These are phyloP conservation scores for Myathropa florea DNA, from an alignment of 2,888 invertebrate genomes.

Conservation along the genomic window DNA sequence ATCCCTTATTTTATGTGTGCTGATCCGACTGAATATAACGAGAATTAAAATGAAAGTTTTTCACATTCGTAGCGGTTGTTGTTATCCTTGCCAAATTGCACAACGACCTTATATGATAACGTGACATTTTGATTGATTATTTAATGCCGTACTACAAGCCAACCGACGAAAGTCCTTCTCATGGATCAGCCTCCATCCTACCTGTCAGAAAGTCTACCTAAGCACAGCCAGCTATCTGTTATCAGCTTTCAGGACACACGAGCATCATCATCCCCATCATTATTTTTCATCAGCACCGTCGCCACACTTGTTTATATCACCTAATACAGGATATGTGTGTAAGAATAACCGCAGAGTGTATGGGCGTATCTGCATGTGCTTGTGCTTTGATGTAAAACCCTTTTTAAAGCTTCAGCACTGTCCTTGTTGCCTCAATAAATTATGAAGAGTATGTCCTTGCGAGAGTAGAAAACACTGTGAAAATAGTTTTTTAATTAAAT, in stretches of 20 bases:
- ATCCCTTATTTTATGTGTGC: slow-evolving; percentile 38
- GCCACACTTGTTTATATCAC: background rate
- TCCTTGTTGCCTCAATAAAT: slow-evolving; percentile 54
- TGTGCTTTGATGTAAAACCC: slow-evolving; percentile 19
- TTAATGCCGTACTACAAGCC: slow-evolving; percentile 13
- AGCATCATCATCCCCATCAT: slow-evolving; percentile 1
- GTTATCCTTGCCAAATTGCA: slow-evolving; percentile 63
- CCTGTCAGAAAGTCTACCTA: slow-evolving; percentile 44
- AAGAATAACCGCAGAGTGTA: slow-evolving; percentile 13
- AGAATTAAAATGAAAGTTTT: slow-evolving; percentile 57
- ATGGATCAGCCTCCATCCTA: slow-evolving; percentile 2
- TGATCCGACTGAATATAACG: background rate
- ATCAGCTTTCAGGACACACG: slow-evolving; percentile 35
- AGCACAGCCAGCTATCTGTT: slow-evolving; percentile 39
- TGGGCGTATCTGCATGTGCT: slow-evolving; percentile 14
- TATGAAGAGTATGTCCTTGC: slow-evolving; percentile 48
- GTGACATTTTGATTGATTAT: slow-evolving; percentile 69
- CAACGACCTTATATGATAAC: slow-evolving; percentile 57
- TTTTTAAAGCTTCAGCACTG: slow-evolving; percentile 12
- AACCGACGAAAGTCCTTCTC: background rate
- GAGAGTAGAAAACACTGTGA: slow-evolving; percentile 30
- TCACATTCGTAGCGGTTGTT: slow-evolving; percentile 26
- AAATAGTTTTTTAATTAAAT: slow-evolving; percentile 47
- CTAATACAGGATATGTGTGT: background rate
- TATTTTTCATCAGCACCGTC: background rate